phyloP scores from a whole-genome alignment of 2,797 vertebrate genomes.

The Thaleichthys pacificus region DNA sequence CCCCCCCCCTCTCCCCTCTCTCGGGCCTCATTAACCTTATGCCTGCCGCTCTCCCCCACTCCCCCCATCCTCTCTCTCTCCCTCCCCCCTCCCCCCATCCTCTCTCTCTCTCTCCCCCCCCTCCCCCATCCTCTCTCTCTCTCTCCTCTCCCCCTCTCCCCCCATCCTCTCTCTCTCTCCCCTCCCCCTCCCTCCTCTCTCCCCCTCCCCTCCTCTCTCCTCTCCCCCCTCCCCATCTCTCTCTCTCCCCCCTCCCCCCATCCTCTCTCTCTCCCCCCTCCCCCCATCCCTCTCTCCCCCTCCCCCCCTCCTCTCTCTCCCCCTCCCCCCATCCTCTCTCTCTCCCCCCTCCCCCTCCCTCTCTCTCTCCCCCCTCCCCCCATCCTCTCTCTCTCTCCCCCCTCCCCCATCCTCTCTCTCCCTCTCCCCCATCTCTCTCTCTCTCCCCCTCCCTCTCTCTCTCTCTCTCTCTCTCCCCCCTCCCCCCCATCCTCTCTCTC shows the following conservation, averaged over 20 bases:
- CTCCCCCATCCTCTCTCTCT: too few species aligned
- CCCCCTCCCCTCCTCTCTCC: too few species aligned
- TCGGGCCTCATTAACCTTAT: slow-evolving; percentile 65
- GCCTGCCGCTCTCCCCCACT: slow-evolving; percentile 25
- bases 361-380: too few species aligned
- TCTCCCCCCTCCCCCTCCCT: too few species aligned
- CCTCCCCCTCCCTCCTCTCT: too few species aligned
- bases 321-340: not conserved
- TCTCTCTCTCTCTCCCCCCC: too few species aligned
- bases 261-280: slow-evolving; percentile 11
- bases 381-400: not conserved
- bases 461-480: too few species aligned
- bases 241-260: not conserved
- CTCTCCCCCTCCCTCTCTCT: slow-evolving; percentile 15
- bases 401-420: not conserved
- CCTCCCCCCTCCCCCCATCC: slow-evolving; percentile 19
- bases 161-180: not conserved
- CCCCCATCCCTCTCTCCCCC: not conserved
- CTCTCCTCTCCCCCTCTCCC: too few species aligned
- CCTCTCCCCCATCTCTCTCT: not conserved
- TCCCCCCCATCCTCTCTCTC: too few species aligned
- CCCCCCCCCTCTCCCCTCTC: slow-evolving; percentile 14
- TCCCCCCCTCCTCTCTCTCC: not conserved
- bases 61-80: slow-evolving; percentile 16
- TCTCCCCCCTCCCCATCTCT: too few species aligned